Evolutionary conservation across 2,888 invertebrate species (phyloP), one percentile per base, ranked within the genome.

Genomic region (Rapana venosa): DNA sequence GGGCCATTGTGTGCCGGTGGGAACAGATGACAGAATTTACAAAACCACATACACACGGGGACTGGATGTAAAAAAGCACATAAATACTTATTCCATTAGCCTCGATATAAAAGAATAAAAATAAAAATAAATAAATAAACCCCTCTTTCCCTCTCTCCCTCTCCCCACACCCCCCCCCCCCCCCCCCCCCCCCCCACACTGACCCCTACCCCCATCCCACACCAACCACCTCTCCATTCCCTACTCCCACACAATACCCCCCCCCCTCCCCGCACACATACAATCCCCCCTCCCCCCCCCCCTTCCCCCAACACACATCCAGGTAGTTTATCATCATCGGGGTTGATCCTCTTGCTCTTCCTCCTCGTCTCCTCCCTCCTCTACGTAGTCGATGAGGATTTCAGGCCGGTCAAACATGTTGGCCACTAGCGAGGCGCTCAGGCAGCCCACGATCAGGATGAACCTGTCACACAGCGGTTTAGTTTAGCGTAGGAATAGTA

Each of bases 391-490:
- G 35, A 74, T 36, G 30, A 88, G 58, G 35, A 88, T 30, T 36
- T 88, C 61, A 5, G 88, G 88, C 30, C 88, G 83, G 35, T 88
- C 88, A 26, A 66, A 81, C 35, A 88, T n/a, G 47, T 88, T 22
- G 30, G 66, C 66, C 88, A 88, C 81, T 36, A 66, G 22, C 13
- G 88, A 79, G 26, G 81, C 66, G n/a, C 88, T 88, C n/a, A 88
- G 61, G 15, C 83, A 83, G 6, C 81, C 83, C 61, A 88, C 66
- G 6, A 88, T 56, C 35, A 88, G 83, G 11, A 35, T 36, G 36
- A 66, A 36, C 88, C 83, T 88, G 83, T 47, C 47, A 47, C 47
- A 47, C 47, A 47, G 4, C 47, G n/a, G n/a, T n/a, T n/a, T n/a
- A n/a, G n/a, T n/a, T n/a, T n/a, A n/a, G n/a, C n/a, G n/a, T n/a